Percentiles rank a stretch among this genome's conserved stretches.
phyloP scores from a whole-genome alignment of 2,113 vertebrate species.

The Puffinus mauretanicus region DNA sequence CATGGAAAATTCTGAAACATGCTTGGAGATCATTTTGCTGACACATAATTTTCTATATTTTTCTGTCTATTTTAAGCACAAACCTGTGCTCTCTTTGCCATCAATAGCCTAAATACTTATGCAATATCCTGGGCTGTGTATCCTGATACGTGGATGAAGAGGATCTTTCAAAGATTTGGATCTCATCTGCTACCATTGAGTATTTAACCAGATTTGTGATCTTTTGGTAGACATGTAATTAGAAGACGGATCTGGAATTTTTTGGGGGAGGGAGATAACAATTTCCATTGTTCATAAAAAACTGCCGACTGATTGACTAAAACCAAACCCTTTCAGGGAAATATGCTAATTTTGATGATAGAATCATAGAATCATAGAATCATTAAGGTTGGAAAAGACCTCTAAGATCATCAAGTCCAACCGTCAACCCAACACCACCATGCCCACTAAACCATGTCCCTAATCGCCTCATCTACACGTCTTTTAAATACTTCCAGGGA shows the following conservation, averaged over 20 bases:
- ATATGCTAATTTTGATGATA: not conserved
- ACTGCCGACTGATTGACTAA: not conserved
- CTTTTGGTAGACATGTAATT: not conserved
- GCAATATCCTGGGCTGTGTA: not conserved
- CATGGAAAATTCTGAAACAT: conserved; percentile 31
- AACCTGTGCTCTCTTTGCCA: not conserved
- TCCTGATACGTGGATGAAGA: not conserved
- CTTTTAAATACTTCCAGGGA: too few relatives aligned
- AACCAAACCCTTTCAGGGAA: not conserved
- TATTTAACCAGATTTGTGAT: not conserved
- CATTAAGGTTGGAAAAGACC: too few relatives aligned
- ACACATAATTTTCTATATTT: conserved; percentile 20
- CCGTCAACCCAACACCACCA: too few relatives aligned
- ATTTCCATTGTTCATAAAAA: not conserved
- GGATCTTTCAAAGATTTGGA: not conserved
- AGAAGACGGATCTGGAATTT: not conserved
- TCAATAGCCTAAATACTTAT: not conserved
- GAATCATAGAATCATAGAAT: not conserved
- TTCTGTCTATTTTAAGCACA: conserved; percentile 31
- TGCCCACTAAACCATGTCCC: too few relatives aligned
- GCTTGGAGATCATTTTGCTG: conserved; percentile 18
- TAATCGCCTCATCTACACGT: too few relatives aligned
- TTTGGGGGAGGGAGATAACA: not conserved
- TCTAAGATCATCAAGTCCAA: too few relatives aligned
- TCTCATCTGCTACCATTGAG: not conserved